Evolutionary conservation across 1,140 invertebrate genomes (phyloP).

Genomic region (Bombus terrestris): DNA sequence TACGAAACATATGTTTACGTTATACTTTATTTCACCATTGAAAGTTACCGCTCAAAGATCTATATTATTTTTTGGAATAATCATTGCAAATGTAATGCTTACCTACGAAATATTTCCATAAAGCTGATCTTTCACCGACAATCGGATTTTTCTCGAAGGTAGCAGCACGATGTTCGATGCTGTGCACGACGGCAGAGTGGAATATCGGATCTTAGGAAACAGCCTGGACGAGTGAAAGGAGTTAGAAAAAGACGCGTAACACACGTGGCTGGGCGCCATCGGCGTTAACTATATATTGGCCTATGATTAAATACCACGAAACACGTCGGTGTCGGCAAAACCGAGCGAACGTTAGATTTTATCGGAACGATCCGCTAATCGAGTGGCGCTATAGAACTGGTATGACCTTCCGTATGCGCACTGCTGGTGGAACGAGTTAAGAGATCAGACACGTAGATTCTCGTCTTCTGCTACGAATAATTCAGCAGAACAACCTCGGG

Average conservation of each 20-base stretch:
- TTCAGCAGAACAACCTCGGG: conserved; percentile 65
- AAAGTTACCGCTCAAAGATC: too few species aligned
- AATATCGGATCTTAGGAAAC: neutral
- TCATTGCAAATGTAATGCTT: too few species aligned
- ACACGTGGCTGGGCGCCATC: conserved; percentile 6
- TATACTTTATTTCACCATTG: too few species aligned
- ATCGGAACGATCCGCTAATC: conserved; percentile 12
- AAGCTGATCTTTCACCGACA: too few species aligned
- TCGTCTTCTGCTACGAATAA: conserved; percentile 62
- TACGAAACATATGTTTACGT: too few species aligned
- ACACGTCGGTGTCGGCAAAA: neutral
- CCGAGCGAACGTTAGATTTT: neutral
- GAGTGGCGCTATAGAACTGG: neutral
- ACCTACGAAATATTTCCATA: too few species aligned
- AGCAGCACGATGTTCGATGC: too few species aligned
- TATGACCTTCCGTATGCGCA: neutral
- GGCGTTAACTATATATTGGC: neutral
- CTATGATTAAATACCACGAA: neutral
- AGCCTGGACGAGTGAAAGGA: neutral
- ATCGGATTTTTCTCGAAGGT: too few species aligned
- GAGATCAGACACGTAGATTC: conserved; percentile 44
- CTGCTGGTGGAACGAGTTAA: neutral
- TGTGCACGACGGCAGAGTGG: too few species aligned
- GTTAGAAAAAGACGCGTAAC: neutral
- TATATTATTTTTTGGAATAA: too few species aligned